Evolutionary conservation across 1,140 invertebrate species (phyloP).

Genomic region (Drosophila melanogaster): DNA sequence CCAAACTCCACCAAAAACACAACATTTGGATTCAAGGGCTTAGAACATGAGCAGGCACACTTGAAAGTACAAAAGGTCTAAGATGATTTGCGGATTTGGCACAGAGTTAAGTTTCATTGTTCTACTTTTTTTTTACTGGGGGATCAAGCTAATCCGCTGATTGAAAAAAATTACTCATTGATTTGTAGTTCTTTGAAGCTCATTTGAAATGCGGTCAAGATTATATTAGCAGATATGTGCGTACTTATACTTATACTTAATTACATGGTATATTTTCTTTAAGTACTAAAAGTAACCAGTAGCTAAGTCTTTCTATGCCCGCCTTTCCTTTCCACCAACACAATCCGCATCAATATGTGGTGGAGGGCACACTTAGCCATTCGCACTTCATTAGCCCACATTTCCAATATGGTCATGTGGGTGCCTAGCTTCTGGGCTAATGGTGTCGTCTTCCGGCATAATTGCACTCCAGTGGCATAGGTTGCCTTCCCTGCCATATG

Average conservation of each 20-base stretch:
- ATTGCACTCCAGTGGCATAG: conserved; percentile 34
- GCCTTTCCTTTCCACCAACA: conserved; percentile 8
- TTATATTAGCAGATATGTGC: no score
- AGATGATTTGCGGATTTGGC: conserved; percentile 24
- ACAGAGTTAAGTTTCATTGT: conserved; percentile 6
- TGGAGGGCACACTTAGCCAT: conserved; percentile 24
- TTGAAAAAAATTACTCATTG: not conserved
- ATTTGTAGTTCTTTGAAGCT: not conserved
- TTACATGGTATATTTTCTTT: no score
- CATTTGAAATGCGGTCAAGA: no score
- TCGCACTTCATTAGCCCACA: conserved; percentile 49
- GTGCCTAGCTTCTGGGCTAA: conserved; percentile 38
- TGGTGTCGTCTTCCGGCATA: conserved; percentile 42
- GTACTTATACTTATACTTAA: no score
- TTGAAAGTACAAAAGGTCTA: conserved; percentile 18
- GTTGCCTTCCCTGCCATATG: not conserved
- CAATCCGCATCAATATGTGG: conserved; percentile 5
- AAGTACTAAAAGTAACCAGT: not conserved
- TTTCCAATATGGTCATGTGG: conserved; percentile 34
- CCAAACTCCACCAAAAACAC: conserved; percentile 2
- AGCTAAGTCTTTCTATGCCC: not conserved
- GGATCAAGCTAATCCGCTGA: not conserved
- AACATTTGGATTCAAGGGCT: conserved; percentile 20
- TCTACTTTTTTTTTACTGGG: not conserved
- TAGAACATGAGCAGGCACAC: conserved; percentile 21